A percentile compares a stretch with the other conserved stretches of the same genome.
phyloP scores from a whole-genome alignment of 2,113 vertebrate species.

The Anthoscopus minutus region DNA sequence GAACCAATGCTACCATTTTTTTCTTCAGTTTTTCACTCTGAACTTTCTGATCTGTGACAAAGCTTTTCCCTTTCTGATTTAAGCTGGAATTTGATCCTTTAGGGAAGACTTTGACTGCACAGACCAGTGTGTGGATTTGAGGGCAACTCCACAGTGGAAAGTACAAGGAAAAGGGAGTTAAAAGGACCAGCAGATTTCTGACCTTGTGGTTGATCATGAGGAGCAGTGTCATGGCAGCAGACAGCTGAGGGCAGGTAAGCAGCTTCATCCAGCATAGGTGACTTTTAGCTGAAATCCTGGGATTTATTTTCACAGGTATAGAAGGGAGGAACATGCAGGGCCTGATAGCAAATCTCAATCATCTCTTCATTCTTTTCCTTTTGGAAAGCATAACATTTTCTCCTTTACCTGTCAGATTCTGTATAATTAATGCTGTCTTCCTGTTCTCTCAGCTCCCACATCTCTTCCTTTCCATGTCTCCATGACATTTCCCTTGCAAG shows the following conservation, averaged over 20 bases:
- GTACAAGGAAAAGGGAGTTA: neutral
- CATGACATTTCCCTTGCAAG: neutral
- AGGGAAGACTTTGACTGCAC: neutral
- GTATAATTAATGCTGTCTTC: neutral
- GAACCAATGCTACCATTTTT: neutral
- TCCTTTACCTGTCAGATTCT: neutral
- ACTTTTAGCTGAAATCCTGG: neutral
- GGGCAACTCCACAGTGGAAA: neutral
- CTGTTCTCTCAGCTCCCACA: neutral
- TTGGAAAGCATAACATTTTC: neutral
- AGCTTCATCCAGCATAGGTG: neutral
- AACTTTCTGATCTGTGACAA: neutral
- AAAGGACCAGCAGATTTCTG: neutral
- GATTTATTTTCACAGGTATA: neutral
- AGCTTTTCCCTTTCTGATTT: neutral
- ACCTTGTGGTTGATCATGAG: rapidly evolving
- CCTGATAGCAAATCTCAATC: neutral
- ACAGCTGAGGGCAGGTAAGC: neutral
- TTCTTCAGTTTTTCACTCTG: neutral
- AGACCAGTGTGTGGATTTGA: neutral
- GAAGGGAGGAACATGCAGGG: neutral
- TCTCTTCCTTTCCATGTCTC: neutral
- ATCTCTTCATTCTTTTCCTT: neutral
- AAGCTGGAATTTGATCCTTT: neutral
- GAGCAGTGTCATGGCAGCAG: neutral